Base-by-base conservation (phyloP, 1,140 invertebrate genomes). In the Trichonephila clavata region DNA sequence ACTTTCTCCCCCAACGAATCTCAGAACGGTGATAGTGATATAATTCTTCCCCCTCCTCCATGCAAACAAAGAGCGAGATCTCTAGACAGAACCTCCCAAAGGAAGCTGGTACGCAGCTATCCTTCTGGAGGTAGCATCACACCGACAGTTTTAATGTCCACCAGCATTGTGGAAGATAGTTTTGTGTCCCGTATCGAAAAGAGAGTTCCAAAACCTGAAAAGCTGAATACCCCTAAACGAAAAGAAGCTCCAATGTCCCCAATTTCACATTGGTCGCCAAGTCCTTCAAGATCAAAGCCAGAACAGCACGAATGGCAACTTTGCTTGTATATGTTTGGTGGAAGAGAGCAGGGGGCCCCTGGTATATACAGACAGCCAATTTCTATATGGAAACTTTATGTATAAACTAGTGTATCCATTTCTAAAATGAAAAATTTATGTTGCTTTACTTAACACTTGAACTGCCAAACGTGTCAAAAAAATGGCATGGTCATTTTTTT, bases 341-440 rank as follows among this genome's bases (percentile, higher is more conserved):
- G 95, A 5, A 65, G 93, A 39, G 95, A 95, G 84, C 93, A 94
- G 81, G 94, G 94, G 5, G 91, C 86, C 13, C 86, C 94, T 27
- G 94, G 92, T 18, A 68, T 95, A 20, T 94, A 94, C 68, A 94
- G 95, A 60, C 95, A 95, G 91, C 95, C 95, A 21, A 95, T 95
- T 16, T 94, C 95, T 13, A 94, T 95, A 50, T 95, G 95, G 95
- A 95, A 95, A 89, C 90, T 95, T 43, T 95, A 95, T 92, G 94
- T 95, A 27, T 95, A 63, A 95, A 14, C 18, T n/a, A 87, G 32
- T 27, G 2, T 87, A 63, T 84, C 43, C 83, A 84, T 18, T 77
- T 8, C 18, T 27, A 77, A 27, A 77, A 77, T 32, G 32, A 32
- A 77, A 32, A 77, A 2, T 77, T 4, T 32, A 32, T 77, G 32